Evolutionary conservation across 2,113 vertebrate genomes (phyloP), one percentile per base, ranked within the genome.

Genomic region (Nycticebus coucang): DNA sequence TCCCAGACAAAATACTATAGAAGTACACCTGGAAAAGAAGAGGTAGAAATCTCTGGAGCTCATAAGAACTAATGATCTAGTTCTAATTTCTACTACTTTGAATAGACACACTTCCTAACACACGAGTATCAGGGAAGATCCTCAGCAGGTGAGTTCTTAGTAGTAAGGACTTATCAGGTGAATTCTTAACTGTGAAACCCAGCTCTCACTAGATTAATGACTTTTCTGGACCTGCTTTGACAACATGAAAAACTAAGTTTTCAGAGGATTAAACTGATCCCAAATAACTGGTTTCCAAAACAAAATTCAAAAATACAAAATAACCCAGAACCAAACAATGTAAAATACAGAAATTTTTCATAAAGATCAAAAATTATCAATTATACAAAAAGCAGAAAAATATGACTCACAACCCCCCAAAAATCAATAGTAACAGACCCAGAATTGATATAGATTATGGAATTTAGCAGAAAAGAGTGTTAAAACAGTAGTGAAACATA

Each of bases 231-330:
- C 57, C 6, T 85, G 7, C 22, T n/a, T 37, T 86, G 55, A 62
- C 6, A 41, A 62, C 62, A 4, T 60, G 4, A 60, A 89, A 93
- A 90, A 81, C 8, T 24, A 91, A 77, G 9, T 78, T 91, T 91
- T 10, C 60, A 80, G 71, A 82, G 45, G 35, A 74, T 60, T 4
- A 57, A 89, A 79, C 13, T 19, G 24, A 68, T 69, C 79, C 69
- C 91, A 92, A 94, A 87, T 59, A 62, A 92, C 2, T 95, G 5
- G 3, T 60, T 59, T 62, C 45, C 75, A 83, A 91, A 91, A 92
- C 0, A 91, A 74, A 64, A 5, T 2, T 24, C 17, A 62, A 57
- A 2, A 71, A 57, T 77, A 60, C 53, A 41, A 35, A 91, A 78
- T 45, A 87, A 24, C 6, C 6, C 3, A 72, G 19, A 24, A 91